Evolutionary conservation across 30 jellyfish, hydroid and myxozoan species (phyloP), one percentile per base, ranked within the genome.

Genomic region (Aurelia aurita): DNA sequence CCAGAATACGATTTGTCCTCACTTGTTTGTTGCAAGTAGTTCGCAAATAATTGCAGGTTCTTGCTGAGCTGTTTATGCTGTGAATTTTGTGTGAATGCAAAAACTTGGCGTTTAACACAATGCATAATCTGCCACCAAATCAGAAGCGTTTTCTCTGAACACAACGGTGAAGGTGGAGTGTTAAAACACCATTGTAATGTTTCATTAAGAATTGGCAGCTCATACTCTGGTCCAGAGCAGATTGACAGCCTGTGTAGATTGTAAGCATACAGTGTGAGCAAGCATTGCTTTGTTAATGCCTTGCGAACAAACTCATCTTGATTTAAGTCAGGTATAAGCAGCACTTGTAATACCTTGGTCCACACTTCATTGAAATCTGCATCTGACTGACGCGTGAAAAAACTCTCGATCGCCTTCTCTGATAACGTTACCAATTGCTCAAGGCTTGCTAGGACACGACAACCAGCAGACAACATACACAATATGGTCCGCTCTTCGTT

Each of bases 1-100:
- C 98, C 98, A 20, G 90, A 28, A 47, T 91, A 91, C 6, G 88
- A 57, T 74, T 85, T 86, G 53, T 91, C 98, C 55, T 91, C 98
- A 68, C 98, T 58, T 34, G 44, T 53, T 27, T 60, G 84, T 29
- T 87, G 98, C 26, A 91, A 86, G 34, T 76, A 23, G 57, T 64
- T 72, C 3, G 76, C 83, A 29, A 91, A 76, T 14, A 22, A 60
- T 58, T 25, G 28, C 22, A 91, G 59, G 26, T 91, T 66, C 43
- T 80, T 89, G 47, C 74, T 75, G 47, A 91, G 49, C 79, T 54
- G 72, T 16, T 63, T 67, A 39, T 28, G 16, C 29, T 65, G 71
- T 57, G 51, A 16, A 28, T n/a, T 53, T n/a, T 53, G 32, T 19
- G 77, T 60, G 27, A 26, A 22, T 51, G 88, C 28, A 44, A 39